Percentiles rank a stretch among this genome's conserved stretches.
These are phyloP conservation scores for Hystrix brachyura DNA, from an alignment of 2,113 vertebrate genomes.

Conservation along the genomic window DNA sequence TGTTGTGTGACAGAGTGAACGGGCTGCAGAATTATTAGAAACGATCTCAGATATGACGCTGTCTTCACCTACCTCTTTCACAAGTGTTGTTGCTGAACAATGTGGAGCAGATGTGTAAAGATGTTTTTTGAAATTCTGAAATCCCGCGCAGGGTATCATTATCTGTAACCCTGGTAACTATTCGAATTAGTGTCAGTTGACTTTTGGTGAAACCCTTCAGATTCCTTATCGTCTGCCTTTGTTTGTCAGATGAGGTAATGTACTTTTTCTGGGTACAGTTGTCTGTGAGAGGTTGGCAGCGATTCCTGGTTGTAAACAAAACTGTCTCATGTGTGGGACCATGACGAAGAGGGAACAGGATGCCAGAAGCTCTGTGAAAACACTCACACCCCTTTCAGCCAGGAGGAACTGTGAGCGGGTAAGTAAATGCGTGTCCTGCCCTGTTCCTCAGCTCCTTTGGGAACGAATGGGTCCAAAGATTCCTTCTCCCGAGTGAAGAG, in stretches of 20 bases:
- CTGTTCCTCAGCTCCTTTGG: background rate
- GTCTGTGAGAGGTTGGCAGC: conserved; percentile 58
- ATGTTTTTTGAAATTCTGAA: conserved; percentile 54
- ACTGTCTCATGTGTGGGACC: background rate
- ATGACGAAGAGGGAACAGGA: background rate
- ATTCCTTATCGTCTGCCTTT: conserved; percentile 47
- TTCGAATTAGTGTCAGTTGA: conserved; percentile 70
- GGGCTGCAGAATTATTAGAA: background rate
- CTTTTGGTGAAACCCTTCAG: conserved; percentile 55
- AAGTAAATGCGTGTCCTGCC: conserved; percentile 8
- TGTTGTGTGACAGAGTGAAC: background rate
- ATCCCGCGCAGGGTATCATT: background rate
- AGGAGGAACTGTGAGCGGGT: conserved; percentile 32
- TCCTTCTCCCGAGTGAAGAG: background rate
- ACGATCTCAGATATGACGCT: background rate
- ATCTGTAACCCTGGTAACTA: conserved; percentile 70
- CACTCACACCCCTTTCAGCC: conserved; percentile 8
- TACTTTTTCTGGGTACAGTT: conserved; percentile 68
- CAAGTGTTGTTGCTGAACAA: conserved; percentile 19
- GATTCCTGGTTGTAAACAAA: conserved; percentile 73
- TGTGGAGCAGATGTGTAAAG: background rate
- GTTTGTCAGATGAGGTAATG: conserved; percentile 71
- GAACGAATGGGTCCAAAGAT: background rate
- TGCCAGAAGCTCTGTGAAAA: conserved; percentile 77
- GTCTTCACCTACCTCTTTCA: background rate